These are phyloP conservation scores for Daktulosphaira vitifoliae DNA, from an alignment of 1,140 invertebrate genomes.

Conservation along the genomic window DNA sequence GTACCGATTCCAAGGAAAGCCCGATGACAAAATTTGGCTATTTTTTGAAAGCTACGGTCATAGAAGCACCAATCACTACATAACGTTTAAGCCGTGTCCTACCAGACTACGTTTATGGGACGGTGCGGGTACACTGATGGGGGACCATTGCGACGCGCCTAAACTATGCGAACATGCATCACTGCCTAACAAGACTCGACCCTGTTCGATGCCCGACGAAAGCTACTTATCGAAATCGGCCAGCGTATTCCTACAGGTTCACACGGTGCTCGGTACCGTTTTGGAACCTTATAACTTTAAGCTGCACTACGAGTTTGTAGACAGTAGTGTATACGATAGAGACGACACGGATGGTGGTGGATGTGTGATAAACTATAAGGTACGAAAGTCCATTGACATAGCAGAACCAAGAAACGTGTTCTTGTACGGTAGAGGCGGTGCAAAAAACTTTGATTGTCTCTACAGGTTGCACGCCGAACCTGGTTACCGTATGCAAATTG, in stretches of 20 bases:
- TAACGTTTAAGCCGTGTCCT: conserved; percentile 42
- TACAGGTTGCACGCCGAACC: conserved; percentile 60
- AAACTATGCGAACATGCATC: conserved; percentile 72
- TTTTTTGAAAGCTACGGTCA: conserved; percentile 77
- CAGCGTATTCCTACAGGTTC: conserved; percentile 39
- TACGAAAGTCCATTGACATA: conserved; percentile 52
- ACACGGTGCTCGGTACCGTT: conserved; percentile 46
- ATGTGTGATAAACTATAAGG: conserved; percentile 50
- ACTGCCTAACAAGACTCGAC: conserved; percentile 62
- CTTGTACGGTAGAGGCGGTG: conserved; percentile 68
- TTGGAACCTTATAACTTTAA: conserved; percentile 44
- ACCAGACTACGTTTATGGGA: conserved; percentile 55
- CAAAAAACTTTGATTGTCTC: conserved; percentile 61
- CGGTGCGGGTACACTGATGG: conserved; percentile 46
- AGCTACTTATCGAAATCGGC: conserved; percentile 63
- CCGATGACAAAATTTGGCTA: conserved; percentile 72
- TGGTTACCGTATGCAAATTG: conserved; percentile 54
- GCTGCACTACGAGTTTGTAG: conserved; percentile 67
- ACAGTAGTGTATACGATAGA: conserved; percentile 64
- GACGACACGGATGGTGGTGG: conserved; percentile 40
- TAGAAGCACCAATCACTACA: conserved; percentile 38
- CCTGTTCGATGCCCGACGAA: conserved; percentile 63
- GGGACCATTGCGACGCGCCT: conserved; percentile 66
- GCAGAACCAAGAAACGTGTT: conserved; percentile 66
- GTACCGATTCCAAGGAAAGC: conserved; percentile 69